phyloP scores from a whole-genome alignment of 2,797 vertebrate species.

The Meda fulgida region DNA sequence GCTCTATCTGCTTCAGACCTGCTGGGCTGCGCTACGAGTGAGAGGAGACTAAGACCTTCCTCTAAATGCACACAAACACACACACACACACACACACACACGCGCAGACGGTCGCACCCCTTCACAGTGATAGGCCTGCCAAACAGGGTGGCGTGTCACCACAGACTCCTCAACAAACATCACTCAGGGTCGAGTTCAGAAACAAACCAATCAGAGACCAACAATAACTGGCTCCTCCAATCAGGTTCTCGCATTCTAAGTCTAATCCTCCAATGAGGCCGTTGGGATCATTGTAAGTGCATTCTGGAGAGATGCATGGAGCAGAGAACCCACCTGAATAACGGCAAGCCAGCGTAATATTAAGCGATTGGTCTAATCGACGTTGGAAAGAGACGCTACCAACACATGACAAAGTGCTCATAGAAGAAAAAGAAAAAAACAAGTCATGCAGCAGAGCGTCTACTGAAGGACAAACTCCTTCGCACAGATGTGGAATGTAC shows the following conservation, averaged over 20 bases:
- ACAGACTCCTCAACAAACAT: slow-evolving; percentile 23
- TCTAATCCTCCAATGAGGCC: slow-evolving; percentile 1
- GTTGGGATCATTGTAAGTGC: neutral
- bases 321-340: slow-evolving; percentile 3
- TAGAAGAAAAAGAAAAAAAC: slow-evolving; percentile 62
- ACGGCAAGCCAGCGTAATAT: neutral
- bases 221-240: neutral
- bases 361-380: neutral
- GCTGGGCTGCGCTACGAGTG: slow-evolving; percentile 52
- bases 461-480: slow-evolving; percentile 58
- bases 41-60: slow-evolving; percentile 27
- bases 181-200: slow-evolving; percentile 18
- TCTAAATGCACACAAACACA: slow-evolving; percentile 47
- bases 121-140: slow-evolving; percentile 77
- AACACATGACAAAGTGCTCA: slow-evolving; percentile 69
- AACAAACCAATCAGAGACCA: slow-evolving; percentile 3
- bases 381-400: slow-evolving; percentile 59
- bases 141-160: slow-evolving; percentile 37
- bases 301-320: neutral
- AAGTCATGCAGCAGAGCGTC: slow-evolving; percentile 62
- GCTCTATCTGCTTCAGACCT: slow-evolving; percentile 53
- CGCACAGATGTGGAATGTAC: slow-evolving; percentile 31
- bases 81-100: too few species aligned
- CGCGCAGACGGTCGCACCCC: slow-evolving; percentile 46
- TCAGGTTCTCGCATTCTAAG: neutral